Base-by-base conservation (phyloP, 2,797 vertebrate species). In the Siniperca scherzeri region DNA sequence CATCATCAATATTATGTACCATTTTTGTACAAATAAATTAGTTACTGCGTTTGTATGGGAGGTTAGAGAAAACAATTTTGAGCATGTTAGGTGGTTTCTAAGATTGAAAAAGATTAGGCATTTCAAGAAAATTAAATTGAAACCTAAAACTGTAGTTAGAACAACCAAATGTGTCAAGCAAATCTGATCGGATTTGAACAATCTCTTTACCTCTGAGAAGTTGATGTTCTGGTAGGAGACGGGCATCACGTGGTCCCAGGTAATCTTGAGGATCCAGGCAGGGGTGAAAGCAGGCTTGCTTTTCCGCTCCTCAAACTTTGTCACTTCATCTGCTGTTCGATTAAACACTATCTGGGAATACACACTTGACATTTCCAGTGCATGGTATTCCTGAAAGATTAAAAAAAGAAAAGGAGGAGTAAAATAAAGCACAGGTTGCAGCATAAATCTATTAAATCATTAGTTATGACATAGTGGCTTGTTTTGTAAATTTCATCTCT, bases 241-340 rank as follows among this genome's bases (percentile, higher is more conserved):
- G 0, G 96, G 93, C 87, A 95, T 90, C 70, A 96, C 93, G 1
- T 92, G 81, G 78, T 96, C 95, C 97, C 97, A 97, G 17, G 96
- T 97, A 86, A 97, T 94, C 90, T 96, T 97, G 17, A 97, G 92
- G 75, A 97, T 96, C 96, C 96, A 97, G 59, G 74, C 74, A 0
- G 97, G 96, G 11, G 46, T 93, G 81, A 96, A 97, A 12, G 91
- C 60, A 19, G 90, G 78, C 25, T 75, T 93, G 5, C 75, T 82
- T 60, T 70, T 92, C 74, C 62, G 61, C 59, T 14, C 22, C 79
- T 96, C 94, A 90, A 95, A 96, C 75, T 80, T 86, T 68, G 92
- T 95, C 75, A 97, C 94, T 40, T 96, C 94, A 1, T 93, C 87
- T 27, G 88, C 87, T 2, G 96, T 97, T 50, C 95, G 95, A 83